These are phyloP conservation scores for Dryobotodes eremita DNA, from an alignment of 2,888 invertebrate species.

Conservation along the genomic window DNA sequence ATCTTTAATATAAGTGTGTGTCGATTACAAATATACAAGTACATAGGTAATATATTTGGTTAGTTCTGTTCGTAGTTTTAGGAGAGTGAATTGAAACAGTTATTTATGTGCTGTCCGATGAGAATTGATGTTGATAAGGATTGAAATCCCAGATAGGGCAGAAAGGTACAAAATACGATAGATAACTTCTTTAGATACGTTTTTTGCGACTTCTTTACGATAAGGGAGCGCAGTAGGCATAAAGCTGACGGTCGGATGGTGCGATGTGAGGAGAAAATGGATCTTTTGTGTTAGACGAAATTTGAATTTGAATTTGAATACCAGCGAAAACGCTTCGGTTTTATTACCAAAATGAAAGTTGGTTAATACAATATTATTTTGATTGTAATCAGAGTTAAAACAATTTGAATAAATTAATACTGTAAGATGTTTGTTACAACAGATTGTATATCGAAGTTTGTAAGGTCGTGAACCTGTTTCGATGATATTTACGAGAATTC, in stretches of 20 bases:
- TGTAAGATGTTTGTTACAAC: slow-evolving; percentile 33
- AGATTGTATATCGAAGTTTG: slow-evolving; percentile 34
- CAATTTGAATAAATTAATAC: slow-evolving; percentile 60
- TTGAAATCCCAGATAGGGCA: slow-evolving; percentile 57
- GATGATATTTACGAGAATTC: slow-evolving; percentile 4
- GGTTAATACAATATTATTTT: slow-evolving; percentile 54
- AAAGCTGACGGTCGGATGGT: slow-evolving; percentile 49
- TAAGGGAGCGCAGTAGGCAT: slow-evolving; percentile 56
- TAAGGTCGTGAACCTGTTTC: background rate
- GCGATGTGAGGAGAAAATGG: slow-evolving; percentile 59
- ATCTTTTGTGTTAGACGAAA: slow-evolving; percentile 63
- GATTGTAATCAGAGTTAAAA: slow-evolving; percentile 53
- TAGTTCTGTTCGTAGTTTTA: slow-evolving; percentile 40
- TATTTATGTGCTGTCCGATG: slow-evolving; percentile 57
- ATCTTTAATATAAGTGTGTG: slow-evolving; percentile 58
- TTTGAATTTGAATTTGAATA: slow-evolving; percentile 69
- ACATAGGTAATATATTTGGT: slow-evolving; percentile 38
- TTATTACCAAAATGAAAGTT: slow-evolving; percentile 61
- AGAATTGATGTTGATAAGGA: slow-evolving; percentile 62
- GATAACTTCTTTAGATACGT: slow-evolving; percentile 64
- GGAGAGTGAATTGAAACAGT: slow-evolving; percentile 52
- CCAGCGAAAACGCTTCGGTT: slow-evolving; percentile 48
- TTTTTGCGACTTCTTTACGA: slow-evolving; percentile 65
- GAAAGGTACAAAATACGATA: slow-evolving; percentile 66
- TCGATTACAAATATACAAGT: slow-evolving; percentile 30